Conservation (phyloP, 2,888 invertebrate species). For the Podabrus alpinus region DNA sequence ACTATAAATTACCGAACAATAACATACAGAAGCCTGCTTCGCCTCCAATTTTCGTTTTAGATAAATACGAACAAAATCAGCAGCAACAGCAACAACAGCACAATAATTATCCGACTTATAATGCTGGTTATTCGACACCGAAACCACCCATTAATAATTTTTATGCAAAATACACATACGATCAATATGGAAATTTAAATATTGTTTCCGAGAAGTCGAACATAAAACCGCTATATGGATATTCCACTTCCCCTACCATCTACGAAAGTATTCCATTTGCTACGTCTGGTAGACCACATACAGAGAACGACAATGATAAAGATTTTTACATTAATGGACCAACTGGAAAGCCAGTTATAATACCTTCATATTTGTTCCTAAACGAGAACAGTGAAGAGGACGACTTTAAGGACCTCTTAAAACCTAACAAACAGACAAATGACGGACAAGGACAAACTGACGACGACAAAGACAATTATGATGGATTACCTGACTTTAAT, state of each 20-base stretch:
- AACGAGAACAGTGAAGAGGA: constrained; percentile 2
- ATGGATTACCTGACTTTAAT: not conserved
- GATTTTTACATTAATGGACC: not conserved
- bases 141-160: not conserved
- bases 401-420: not conserved
- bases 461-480: constrained; percentile 3
- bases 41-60: not conserved
- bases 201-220: not conserved
- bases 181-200: not conserved
- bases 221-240: constrained; percentile 3
- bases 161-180: not conserved
- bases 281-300: constrained; percentile 12
- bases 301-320: not conserved
- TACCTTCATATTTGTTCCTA: constrained; percentile 16
- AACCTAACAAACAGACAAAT: constrained; percentile 2
- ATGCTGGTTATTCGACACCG: not conserved
- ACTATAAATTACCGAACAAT: constrained; percentile 6
- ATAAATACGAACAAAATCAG: constrained; percentile 4
- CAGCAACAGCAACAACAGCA: not conserved
- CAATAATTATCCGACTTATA: not conserved
- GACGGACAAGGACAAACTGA: not conserved
- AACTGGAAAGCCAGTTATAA: constrained; percentile 12
- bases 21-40: not conserved
- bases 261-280: constrained; percentile 19
- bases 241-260: constrained; percentile 5